Percentiles rank a stretch among this genome's conserved stretches.
phyloP scores from a whole-genome alignment of 1,140 invertebrate genomes.

The Philotrypesis tridentata region DNA sequence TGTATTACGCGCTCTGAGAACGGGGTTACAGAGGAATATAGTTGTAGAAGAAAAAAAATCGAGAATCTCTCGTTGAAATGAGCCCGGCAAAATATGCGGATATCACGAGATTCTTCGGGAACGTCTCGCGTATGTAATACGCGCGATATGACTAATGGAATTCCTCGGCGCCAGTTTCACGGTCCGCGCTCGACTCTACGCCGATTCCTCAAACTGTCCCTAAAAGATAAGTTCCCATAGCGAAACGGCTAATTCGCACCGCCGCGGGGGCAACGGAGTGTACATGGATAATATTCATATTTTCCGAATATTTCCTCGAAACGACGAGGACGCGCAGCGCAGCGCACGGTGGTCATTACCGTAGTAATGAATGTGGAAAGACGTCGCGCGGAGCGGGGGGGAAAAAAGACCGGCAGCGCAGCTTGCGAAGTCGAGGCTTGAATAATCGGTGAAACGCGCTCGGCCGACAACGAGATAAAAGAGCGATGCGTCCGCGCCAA shows the following conservation, averaged over 20 bases:
- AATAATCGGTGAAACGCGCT: conserved; percentile 19
- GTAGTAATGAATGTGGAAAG: background rate
- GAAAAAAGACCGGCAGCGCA: background rate
- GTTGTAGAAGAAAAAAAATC: too few species aligned
- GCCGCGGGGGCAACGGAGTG: background rate
- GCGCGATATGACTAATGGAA: background rate
- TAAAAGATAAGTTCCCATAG: background rate
- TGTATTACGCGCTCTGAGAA: too few species aligned
- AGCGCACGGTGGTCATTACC: background rate
- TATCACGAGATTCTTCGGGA: too few species aligned
- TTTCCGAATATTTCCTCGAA: background rate
- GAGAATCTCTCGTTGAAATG: too few species aligned
- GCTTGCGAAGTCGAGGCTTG: too few species aligned
- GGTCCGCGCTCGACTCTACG: background rate
- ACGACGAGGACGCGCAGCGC: background rate
- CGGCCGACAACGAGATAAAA: background rate
- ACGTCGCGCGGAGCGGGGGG: background rate
- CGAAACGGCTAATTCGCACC: background rate
- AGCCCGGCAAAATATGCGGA: too few species aligned
- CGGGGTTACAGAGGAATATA: too few species aligned
- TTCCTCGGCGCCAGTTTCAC: background rate
- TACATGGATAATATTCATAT: background rate
- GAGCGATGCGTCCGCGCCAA: conserved; percentile 5
- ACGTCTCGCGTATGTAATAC: too few species aligned
- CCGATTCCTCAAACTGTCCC: background rate